phyloP scores from a whole-genome alignment of 92 coral and sea anemone genomes.

The Porites rus region DNA sequence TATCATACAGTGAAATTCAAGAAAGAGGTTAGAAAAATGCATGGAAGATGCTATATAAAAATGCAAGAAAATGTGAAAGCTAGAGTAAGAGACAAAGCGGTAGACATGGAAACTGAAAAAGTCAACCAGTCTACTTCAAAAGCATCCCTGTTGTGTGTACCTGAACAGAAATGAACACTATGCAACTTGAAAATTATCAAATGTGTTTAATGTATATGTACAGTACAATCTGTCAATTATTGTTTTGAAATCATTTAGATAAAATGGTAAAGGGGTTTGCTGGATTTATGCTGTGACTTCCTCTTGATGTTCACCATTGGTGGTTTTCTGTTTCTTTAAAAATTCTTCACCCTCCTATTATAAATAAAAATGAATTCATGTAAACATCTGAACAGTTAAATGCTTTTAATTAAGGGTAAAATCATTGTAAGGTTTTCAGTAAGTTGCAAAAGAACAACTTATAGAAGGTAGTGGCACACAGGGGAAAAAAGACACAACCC shows the following conservation, averaged over 20 bases:
- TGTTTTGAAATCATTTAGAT: slow-evolving; percentile 1
- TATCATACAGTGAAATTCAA: background rate
- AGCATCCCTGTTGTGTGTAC: background rate
- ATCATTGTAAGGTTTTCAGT: no score
- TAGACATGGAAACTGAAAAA: background rate
- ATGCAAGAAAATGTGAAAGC: background rate
- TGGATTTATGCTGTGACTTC: slow-evolving; percentile 42
- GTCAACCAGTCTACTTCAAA: background rate
- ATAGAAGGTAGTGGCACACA: background rate
- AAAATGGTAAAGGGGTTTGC: background rate
- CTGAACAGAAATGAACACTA: background rate
- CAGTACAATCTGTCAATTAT: slow-evolving; percentile 42
- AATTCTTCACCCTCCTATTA: slow-evolving; percentile 70
- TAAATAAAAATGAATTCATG: background rate
- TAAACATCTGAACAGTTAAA: background rate
- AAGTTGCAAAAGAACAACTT: no score
- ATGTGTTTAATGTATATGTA: slow-evolving; percentile 26
- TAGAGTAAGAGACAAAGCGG: background rate
- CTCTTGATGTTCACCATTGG: slow-evolving; percentile 53
- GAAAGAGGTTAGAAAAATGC: background rate
- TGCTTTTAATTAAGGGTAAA: background rate
- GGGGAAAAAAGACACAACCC: background rate
- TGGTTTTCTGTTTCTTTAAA: slow-evolving; percentile 61
- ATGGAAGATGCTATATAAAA: background rate
- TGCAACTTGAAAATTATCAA: background rate